phyloP scores from a whole-genome alignment of 2,888 invertebrate species.

The Volucella inanis region DNA sequence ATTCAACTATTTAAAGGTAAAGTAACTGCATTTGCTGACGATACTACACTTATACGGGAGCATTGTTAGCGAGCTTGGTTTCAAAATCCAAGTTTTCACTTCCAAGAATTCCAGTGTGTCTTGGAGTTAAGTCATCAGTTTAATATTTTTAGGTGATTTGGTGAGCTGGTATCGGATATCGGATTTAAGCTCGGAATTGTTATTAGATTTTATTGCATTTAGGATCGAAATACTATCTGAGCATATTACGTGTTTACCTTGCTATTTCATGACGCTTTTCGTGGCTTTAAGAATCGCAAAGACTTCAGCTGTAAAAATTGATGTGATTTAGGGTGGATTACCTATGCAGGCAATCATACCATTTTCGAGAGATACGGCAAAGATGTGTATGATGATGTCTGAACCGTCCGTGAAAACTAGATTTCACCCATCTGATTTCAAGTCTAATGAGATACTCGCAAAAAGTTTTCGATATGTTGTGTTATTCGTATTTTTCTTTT shows the following conservation, averaged over 20 bases:
- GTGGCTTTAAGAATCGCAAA: background rate
- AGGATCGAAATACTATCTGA: no score
- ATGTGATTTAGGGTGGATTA: background rate
- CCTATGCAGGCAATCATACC: background rate
- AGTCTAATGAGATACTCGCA: background rate
- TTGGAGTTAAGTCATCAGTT: no score
- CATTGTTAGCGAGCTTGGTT: no score
- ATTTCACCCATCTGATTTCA: no score
- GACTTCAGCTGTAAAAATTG: no score
- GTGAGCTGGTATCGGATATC: conserved; percentile 8
- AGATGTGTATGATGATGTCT: background rate
- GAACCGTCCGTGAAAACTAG: background rate
- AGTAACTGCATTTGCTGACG: no score
- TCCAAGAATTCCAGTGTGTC: no score
- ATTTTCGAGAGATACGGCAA: conserved; percentile 3
- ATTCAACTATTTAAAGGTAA: no score
- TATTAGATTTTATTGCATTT: background rate
- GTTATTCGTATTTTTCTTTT: background rate
- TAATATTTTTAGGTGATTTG: background rate
- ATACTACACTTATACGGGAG: no score
- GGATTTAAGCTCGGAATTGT: background rate
- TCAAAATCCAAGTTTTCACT: no score
- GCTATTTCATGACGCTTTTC: no score
- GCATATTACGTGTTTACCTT: no score
- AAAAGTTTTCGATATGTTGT: background rate